Conservation (phyloP, 2,888 invertebrate genomes). For the Arctia plantaginis region DNA sequence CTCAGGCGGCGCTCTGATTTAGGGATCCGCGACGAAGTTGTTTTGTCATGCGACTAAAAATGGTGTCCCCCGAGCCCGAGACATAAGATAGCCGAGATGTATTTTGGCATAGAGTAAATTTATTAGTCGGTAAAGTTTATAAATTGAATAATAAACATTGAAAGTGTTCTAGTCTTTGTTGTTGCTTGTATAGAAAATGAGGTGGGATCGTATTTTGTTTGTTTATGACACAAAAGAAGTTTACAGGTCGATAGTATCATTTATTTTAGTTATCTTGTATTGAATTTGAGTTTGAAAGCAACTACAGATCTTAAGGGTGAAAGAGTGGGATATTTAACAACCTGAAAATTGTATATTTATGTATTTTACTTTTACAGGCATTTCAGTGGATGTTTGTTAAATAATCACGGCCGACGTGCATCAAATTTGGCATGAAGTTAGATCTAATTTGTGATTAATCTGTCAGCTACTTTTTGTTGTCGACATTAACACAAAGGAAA, state of each 20-base stretch:
- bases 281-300: neutral
- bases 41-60: conserved; percentile 54
- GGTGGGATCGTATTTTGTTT: conserved; percentile 13
- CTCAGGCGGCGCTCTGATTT: conserved; percentile 61
- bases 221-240: neutral
- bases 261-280: neutral
- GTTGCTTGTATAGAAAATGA: conserved; percentile 13
- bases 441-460: no score
- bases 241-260: neutral
- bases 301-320: no score
- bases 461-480: no score
- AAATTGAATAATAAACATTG: conserved; percentile 34
- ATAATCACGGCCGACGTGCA: no score
- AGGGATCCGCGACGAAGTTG: conserved; percentile 44
- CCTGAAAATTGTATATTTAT: no score
- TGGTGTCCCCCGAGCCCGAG: conserved; percentile 21
- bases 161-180: neutral
- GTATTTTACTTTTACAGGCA: no score
- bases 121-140: conserved; percentile 29
- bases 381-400: no score
- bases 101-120: conserved; percentile 18
- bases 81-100: conserved; percentile 11
- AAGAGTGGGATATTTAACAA: no score
- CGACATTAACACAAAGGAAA: no score
- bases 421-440: no score